Evolutionary conservation across 2,888 invertebrate genomes (phyloP).

Genomic region (Amaurobius ferox): DNA sequence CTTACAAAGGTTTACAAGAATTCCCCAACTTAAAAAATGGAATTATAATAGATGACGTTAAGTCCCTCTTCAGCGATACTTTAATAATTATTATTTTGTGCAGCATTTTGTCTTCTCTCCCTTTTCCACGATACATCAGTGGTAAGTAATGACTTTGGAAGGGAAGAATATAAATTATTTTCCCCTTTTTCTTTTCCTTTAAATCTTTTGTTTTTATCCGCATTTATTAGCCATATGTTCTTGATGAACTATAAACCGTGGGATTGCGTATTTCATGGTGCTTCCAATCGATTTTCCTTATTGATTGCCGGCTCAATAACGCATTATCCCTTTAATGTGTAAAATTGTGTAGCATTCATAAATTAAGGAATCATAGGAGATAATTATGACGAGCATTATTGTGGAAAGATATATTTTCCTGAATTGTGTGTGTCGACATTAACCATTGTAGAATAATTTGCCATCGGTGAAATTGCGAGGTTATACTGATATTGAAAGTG

Average conservation of each 20-base stretch:
- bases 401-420: not conserved
- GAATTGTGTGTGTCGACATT: too few species aligned
- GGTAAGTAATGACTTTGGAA: constrained; percentile 8
- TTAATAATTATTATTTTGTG: constrained; percentile 18
- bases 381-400: not conserved
- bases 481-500: too few species aligned
- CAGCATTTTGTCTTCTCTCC: not conserved
- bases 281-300: not conserved
- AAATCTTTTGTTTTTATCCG: constrained; percentile 6
- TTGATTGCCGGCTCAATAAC: constrained; percentile 2
- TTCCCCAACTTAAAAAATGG: not conserved
- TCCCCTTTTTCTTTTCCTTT: not conserved
- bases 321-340: constrained; percentile 9
- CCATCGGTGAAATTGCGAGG: too few species aligned
- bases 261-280: constrained; percentile 1
- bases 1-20: not conserved
- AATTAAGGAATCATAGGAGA: not conserved
- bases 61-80: not conserved
- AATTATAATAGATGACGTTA: not conserved
- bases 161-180: constrained; percentile 13
- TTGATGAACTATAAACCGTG: constrained; percentile 14
- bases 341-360: not conserved
- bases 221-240: constrained; percentile 16
- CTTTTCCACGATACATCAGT: not conserved
- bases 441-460: too few species aligned